Evolutionary conservation across 2,888 invertebrate species (phyloP).

Genomic region (Seladonia tumulorum): DNA sequence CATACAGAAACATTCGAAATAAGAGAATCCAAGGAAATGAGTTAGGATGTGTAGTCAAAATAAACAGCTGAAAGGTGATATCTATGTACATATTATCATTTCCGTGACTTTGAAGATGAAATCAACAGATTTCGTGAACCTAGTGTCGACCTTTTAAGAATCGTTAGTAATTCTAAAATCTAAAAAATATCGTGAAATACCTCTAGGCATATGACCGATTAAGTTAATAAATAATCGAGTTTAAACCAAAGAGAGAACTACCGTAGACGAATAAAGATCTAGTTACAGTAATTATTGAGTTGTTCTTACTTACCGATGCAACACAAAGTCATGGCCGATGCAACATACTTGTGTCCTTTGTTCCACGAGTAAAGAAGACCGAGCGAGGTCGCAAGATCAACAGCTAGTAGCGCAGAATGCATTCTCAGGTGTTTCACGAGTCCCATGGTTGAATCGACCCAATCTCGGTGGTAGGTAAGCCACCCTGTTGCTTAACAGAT

Average conservation of each 20-base stretch:
- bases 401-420: constrained; percentile 32
- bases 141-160: no score
- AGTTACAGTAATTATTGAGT: not conserved
- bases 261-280: not conserved
- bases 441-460: constrained; percentile 19
- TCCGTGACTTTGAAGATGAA: not conserved
- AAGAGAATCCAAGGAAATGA: not conserved
- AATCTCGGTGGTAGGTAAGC: not conserved
- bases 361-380: constrained; percentile 60
- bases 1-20: not conserved
- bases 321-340: constrained; percentile 52
- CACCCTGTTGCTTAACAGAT: not conserved
- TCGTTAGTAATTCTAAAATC: not conserved
- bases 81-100: not conserved
- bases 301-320: constrained; percentile 67
- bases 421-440: constrained; percentile 23
- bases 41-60: not conserved
- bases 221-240: not conserved
- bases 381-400: constrained; percentile 46
- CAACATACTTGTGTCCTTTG: constrained; percentile 46
- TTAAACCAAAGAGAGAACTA: not conserved
- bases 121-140: not conserved
- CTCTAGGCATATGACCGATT: no score
- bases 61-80: no score
- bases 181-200: not conserved